These are phyloP conservation scores for Pristionchus fissidentatus DNA, from an alignment of 2,888 invertebrate genomes.

Conservation along the genomic window DNA sequence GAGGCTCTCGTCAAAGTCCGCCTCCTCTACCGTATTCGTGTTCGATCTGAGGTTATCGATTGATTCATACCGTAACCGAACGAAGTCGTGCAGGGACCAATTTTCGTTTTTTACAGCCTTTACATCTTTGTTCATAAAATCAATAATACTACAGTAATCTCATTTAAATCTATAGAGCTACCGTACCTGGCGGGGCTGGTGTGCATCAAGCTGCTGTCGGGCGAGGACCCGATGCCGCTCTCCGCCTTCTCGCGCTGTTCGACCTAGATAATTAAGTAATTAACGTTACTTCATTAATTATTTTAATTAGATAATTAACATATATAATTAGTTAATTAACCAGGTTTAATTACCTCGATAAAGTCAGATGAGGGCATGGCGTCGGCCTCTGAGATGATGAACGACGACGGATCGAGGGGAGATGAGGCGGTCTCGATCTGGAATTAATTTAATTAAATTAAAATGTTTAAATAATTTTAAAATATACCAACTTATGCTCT, in stretches of 20 bases:
- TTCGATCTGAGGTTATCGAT: not conserved
- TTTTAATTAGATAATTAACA: no score
- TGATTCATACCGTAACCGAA: not conserved
- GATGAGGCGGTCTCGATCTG: conserved; percentile 61
- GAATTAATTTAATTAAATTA: no score
- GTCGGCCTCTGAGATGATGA: conserved; percentile 61
- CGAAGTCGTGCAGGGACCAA: no score
- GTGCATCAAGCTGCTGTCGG: conserved; percentile 24
- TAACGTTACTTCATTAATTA: no score
- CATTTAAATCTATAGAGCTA: not conserved
- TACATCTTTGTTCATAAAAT: no score
- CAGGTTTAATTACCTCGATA: not conserved
- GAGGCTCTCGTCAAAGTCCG: conserved; percentile 41
- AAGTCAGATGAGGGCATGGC: conserved; percentile 1
- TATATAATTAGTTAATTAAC: no score
- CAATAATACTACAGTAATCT: not conserved
- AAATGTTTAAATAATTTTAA: no score
- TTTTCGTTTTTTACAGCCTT: no score
- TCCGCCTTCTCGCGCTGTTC: conserved; percentile 45
- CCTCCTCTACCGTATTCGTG: conserved; percentile 41
- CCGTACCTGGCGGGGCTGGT: conserved; percentile 40
- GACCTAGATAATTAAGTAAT: no score
- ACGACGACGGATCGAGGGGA: conserved; percentile 63
- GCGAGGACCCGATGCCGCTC: conserved; percentile 35
- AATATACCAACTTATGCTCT: no score